Conservation (phyloP, 2,888 invertebrate species). For the Mesorhabditis belari region DNA sequence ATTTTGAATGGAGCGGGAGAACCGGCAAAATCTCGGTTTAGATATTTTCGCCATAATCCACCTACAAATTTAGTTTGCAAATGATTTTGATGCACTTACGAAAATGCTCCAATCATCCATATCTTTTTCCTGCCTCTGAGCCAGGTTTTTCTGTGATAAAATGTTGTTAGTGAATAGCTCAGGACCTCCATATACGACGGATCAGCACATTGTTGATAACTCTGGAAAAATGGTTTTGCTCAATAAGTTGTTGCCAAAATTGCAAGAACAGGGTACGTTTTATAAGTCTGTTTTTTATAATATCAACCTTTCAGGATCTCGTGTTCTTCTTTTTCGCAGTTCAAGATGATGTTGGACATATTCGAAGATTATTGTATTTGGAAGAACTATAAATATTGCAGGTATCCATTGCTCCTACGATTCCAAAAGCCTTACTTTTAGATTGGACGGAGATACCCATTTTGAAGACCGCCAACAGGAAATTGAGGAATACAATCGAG, state of each 20-base stretch:
- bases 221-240: constrained; percentile 92
- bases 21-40: constrained; percentile 75
- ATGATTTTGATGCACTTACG: constrained; percentile 97
- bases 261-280: constrained; percentile 69
- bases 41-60: neutral
- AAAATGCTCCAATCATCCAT: constrained; percentile 97
- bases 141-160: too few relatives aligned
- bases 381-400: constrained; percentile 64
- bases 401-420: too few relatives aligned
- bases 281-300: neutral
- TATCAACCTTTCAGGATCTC: constrained; percentile 63
- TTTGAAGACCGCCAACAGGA: constrained; percentile 79
- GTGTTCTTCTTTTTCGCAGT: constrained; percentile 92
- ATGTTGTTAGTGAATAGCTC: too few relatives aligned
- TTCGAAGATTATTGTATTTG: constrained; percentile 91
- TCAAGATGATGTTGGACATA: constrained; percentile 92
- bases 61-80: constrained; percentile 60
- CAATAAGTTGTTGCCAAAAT: constrained; percentile 83
- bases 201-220: constrained; percentile 72
- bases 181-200: constrained; percentile 58
- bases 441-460: constrained; percentile 85
- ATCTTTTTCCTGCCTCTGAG: constrained; percentile 96
- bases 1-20: constrained; percentile 89
- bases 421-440: too few relatives aligned
- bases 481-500: constrained; percentile 88